Percentiles rank a stretch among this genome's conserved stretches.
These are phyloP conservation scores for Ginglymostoma cirratum DNA, from an alignment of 2,113 vertebrate genomes.

Conservation along the genomic window DNA sequence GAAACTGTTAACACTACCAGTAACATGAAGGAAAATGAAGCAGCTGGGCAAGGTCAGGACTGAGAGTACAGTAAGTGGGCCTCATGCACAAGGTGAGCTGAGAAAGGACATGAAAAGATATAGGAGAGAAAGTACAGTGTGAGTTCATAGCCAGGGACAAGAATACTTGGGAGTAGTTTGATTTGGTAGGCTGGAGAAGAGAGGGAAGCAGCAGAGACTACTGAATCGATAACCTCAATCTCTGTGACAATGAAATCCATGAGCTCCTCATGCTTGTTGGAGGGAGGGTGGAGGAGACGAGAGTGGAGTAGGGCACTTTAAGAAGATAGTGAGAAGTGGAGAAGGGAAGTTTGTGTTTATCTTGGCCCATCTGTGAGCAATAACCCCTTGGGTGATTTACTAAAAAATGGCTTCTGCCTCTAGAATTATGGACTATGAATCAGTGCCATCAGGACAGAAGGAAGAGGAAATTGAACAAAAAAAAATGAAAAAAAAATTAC, in stretches of 20 bases:
- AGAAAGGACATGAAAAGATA: background rate
- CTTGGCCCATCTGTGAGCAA: background rate
- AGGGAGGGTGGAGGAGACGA: background rate
- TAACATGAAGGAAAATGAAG: background rate
- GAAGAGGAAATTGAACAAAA: background rate
- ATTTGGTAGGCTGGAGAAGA: background rate
- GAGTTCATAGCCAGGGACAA: background rate
- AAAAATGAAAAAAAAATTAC: background rate
- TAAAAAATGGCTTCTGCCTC: background rate
- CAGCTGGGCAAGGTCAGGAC: background rate
- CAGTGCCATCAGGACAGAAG: background rate
- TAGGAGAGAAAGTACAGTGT: background rate
- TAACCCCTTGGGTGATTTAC: background rate
- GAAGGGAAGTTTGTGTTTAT: background rate
- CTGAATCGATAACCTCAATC: background rate
- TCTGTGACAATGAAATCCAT: background rate
- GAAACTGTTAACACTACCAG: background rate
- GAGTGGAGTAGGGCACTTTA: background rate
- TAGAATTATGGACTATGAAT: background rate
- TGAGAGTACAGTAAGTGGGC: background rate
- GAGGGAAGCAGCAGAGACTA: background rate
- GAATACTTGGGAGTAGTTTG: background rate
- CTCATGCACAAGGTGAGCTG: background rate
- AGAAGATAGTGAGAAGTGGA: background rate
- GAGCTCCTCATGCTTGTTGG: background rate